phyloP scores from a whole-genome alignment of 2,797 vertebrate genomes.

The Eleutherodactylus coqui region DNA sequence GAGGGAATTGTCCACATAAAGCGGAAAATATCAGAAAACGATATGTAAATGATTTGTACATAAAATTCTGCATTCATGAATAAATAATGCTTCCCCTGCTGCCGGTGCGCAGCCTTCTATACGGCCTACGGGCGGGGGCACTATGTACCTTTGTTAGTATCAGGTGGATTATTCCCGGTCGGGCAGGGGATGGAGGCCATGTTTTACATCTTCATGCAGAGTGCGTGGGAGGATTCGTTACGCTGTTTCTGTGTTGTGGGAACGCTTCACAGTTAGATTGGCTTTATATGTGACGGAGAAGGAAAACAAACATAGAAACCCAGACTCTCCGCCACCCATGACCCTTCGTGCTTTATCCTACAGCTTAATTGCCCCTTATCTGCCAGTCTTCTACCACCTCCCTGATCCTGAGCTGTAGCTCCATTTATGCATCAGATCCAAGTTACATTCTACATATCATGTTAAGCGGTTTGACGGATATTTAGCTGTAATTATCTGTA shows the following conservation, averaged over 20 bases:
- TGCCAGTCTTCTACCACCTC: background rate
- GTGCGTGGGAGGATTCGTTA: constrained; percentile 13
- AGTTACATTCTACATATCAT: background rate
- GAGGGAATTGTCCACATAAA: constrained; percentile 2
- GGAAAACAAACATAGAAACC: background rate
- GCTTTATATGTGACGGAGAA: constrained; percentile 1
- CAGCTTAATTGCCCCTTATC: background rate
- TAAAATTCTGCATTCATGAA: constrained; percentile 33
- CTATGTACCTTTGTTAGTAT: background rate
- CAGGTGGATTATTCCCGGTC: background rate
- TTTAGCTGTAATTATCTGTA: background rate
- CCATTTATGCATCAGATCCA: background rate
- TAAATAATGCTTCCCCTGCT: background rate
- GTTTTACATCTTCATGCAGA: background rate
- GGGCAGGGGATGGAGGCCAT: background rate
- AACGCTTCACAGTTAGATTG: background rate
- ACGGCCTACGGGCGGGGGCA: background rate
- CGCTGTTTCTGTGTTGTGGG: background rate
- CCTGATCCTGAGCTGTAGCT: background rate
- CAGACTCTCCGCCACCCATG: background rate
- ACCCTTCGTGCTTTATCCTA: background rate
- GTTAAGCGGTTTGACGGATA: background rate
- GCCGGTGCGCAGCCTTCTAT: background rate
- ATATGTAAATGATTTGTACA: constrained; percentile 24
- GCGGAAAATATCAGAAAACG: constrained; percentile 14